These are phyloP conservation scores for Sminthurinus aureus DNA, from an alignment of 2,888 invertebrate genomes.

Conservation along the genomic window DNA sequence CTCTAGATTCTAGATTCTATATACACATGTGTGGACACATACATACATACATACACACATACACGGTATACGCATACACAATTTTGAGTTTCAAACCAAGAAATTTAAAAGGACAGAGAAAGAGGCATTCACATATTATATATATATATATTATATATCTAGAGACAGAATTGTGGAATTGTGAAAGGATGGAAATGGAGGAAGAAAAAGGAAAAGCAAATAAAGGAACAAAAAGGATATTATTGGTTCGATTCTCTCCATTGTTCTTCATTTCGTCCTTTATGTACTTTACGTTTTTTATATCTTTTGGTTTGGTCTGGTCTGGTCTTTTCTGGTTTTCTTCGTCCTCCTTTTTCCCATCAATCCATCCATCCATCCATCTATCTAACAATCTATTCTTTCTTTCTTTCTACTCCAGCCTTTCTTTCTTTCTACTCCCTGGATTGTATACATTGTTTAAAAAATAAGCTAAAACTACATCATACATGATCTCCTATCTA, in stretches of 20 bases:
- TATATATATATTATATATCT: background rate
- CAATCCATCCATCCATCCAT: no score
- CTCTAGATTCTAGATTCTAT: no score
- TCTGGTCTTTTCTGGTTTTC: background rate
- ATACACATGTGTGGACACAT: background rate
- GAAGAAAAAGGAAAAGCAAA: background rate
- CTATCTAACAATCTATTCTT: no score
- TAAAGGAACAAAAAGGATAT: background rate
- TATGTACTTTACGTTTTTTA: background rate
- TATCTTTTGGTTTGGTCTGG: background rate
- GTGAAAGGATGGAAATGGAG: background rate
- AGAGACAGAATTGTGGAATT: background rate
- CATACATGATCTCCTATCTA: no score
- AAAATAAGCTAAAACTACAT: no score
- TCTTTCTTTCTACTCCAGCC: background rate
- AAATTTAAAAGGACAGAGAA: background rate
- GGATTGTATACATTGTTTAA: background rate
- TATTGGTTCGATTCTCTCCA: conserved; percentile 14
- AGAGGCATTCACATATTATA: background rate
- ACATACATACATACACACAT: no score
- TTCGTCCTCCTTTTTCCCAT: background rate
- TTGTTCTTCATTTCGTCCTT: conserved; percentile 3
- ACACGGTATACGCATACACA: no score
- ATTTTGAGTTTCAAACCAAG: background rate
- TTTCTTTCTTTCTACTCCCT: background rate